phyloP scores from a whole-genome alignment of 2,888 invertebrate species.

The Steinernema carpocapsae region DNA sequence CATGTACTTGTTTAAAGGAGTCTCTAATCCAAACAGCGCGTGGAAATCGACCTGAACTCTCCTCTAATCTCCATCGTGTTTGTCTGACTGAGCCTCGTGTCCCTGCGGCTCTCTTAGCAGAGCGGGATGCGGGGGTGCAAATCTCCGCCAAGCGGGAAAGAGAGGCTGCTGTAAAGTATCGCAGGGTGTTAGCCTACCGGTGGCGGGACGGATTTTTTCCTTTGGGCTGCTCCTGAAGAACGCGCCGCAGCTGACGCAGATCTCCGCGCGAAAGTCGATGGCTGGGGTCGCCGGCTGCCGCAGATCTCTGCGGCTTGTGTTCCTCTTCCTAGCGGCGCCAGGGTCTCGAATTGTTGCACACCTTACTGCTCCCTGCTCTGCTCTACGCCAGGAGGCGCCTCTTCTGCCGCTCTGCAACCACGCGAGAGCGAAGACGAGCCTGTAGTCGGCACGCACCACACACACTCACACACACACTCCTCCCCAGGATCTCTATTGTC shows the following conservation, averaged over 20 bases:
- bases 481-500: neutral
- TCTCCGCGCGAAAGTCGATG: neutral
- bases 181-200: constrained; percentile 23
- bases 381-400: neutral
- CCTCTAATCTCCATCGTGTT: neutral
- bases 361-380: neutral
- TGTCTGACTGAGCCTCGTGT: neutral
- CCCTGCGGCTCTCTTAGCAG: neutral
- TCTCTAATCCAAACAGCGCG: neutral
- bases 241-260: constrained; percentile 7
- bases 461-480: neutral
- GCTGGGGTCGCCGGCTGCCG: neutral
- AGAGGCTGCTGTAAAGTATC: constrained; percentile 5
- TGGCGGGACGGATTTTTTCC: neutral
- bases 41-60: neutral
- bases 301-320: neutral
- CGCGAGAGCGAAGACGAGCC: neutral
- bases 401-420: neutral
- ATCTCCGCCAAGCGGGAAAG: neutral
- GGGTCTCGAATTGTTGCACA: too few species aligned
- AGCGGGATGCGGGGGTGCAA: constrained; percentile 27
- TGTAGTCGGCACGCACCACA: constrained; percentile 5
- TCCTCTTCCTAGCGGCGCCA: constrained; percentile 1
- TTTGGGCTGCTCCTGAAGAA: neutral
- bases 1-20: neutral